Evolutionary conservation across 2,797 vertebrate species (phyloP), one percentile per base, ranked within the genome.

Genomic region (Cuniculus paca): DNA sequence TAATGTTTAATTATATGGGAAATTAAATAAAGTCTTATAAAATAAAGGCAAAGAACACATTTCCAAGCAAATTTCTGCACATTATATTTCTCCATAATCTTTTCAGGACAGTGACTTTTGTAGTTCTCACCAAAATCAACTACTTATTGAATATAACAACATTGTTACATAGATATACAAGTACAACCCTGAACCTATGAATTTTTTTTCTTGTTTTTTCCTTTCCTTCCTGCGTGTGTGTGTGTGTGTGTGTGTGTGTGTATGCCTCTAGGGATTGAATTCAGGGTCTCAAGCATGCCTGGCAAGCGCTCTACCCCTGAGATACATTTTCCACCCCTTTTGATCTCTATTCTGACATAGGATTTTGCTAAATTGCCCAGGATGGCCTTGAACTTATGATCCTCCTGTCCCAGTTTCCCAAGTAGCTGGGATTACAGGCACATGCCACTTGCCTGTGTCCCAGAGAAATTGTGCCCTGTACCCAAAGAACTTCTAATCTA

Each of bases 31-130:
- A 80, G 5, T 50, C 28, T 50, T 72, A 74, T 60, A 60, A 75
- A 95, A 74, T 68, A 61, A 48, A 70, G 65, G 58, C 50, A 82
- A 74, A 90, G 22, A 28, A 75, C 6, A 72, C 10, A 86, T 72
- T 86, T 91, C 48, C 31, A 83, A 89, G 56, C 63, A 80, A 92
- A 95, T 54, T 86, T 56, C n/a, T 90, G 36, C 14, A 24, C 9
- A 78, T 5, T 10, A 5, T 89, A 34, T 90, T 83, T 91, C 34
- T 6, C 26, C 28, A 65, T 86, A 60, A 58, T 14, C 26, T 83
- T 60, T 78, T 34, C 74, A 36, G 28, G 9, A 58, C 12, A 91
- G n/a, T 78, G 75, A 78, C n/a, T 72, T 91, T 83, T 79, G 16
- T 13, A 80, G 63, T 92, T 74, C 12, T 70, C 45, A 50, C 54